Conservation (phyloP, 2,113 vertebrate genomes). For the Columbina picui region DNA sequence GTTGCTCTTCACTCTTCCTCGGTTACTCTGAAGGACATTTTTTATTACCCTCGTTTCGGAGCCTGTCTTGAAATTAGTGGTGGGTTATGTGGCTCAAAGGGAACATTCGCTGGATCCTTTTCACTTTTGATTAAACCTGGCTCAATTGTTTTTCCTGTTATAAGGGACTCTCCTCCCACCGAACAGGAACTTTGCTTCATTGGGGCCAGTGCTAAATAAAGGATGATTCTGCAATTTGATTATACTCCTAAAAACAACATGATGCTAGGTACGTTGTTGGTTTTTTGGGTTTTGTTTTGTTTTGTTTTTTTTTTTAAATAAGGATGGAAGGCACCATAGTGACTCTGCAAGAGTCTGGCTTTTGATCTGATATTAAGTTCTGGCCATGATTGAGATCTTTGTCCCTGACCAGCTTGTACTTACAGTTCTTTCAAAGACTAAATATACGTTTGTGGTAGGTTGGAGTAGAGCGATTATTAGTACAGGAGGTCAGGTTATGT, state of each 20-base stretch:
- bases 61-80: constrained; percentile 67
- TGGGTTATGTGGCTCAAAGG: constrained; percentile 73
- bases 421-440: not conserved
- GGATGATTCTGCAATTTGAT: constrained; percentile 51
- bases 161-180: constrained; percentile 57
- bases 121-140: constrained; percentile 77
- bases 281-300: not conserved
- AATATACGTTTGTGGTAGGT: not conserved
- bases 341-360: not conserved
- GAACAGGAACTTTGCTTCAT: constrained; percentile 66
- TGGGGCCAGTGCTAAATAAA: constrained; percentile 39
- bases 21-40: constrained; percentile 69
- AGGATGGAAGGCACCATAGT: constrained; percentile 11
- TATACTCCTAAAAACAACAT: constrained; percentile 8
- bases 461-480: not conserved
- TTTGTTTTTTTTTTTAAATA: constrained; percentile 8
- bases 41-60: constrained; percentile 67
- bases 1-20: constrained; percentile 28
- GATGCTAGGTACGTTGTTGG: not conserved
- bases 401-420: not conserved
- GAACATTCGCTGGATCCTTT: constrained; percentile 69
- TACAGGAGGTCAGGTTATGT: not conserved
- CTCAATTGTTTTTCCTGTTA: constrained; percentile 71
- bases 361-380: not conserved
- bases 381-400: not conserved